Percentiles rank a stretch among this genome's conserved stretches.
Evolutionary conservation across 2,113 vertebrate genomes (phyloP).

Genomic region (Microcebus murinus): DNA sequence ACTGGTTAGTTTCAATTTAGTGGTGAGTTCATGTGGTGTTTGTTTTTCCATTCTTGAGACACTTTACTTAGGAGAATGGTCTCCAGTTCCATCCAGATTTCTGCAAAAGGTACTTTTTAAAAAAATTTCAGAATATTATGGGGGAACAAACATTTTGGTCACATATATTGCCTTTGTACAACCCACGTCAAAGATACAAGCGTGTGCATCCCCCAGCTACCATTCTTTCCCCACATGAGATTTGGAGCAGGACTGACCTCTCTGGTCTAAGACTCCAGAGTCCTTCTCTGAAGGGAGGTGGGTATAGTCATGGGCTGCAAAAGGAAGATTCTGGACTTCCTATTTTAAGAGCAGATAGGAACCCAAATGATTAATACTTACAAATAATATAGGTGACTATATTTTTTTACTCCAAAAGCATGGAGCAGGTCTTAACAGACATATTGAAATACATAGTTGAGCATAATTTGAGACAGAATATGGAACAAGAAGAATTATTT

Average conservation of each 20-base stretch:
- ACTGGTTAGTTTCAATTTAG: too few relatives aligned
- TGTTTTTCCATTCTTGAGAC: too few relatives aligned
- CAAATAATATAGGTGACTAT: not conserved
- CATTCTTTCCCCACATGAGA: not conserved
- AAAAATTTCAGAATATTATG: too few relatives aligned
- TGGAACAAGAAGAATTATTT: slow-evolving; percentile 26
- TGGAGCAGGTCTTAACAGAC: not conserved
- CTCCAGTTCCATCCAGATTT: too few relatives aligned
- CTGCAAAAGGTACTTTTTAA: too few relatives aligned
- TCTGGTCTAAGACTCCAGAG: not conserved
- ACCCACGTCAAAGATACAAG: too few relatives aligned
- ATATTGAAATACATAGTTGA: not conserved
- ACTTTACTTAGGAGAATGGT: too few relatives aligned
- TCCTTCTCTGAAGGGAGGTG: not conserved
- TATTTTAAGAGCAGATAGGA: not conserved
- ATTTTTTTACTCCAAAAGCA: not conserved
- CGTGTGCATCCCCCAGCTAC: too few relatives aligned
- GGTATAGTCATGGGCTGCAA: not conserved
- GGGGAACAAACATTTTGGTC: too few relatives aligned
- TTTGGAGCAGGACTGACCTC: not conserved
- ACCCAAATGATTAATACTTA: not conserved
- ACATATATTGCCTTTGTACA: too few relatives aligned
- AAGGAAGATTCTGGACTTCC: not conserved
- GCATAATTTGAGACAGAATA: not conserved
- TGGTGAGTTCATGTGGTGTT: too few relatives aligned